Conservation (phyloP, 2,888 invertebrate genomes). For the Strigamia maritima region DNA sequence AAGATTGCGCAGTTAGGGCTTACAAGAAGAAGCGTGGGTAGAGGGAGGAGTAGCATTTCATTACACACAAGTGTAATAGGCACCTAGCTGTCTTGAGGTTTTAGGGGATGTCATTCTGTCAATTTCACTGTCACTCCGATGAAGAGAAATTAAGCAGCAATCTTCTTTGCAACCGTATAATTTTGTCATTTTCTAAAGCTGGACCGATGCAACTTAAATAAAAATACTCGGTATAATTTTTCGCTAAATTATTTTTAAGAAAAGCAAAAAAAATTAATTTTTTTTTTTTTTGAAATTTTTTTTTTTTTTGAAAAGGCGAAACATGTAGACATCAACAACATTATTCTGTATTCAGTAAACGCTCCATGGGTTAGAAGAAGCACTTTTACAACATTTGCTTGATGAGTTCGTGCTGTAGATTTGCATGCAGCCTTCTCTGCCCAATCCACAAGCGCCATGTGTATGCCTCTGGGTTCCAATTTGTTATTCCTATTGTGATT, state of each 20-base stretch:
- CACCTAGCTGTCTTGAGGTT: slow-evolving; percentile 23
- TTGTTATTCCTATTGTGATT: slow-evolving; percentile 28
- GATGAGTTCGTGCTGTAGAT: slow-evolving; percentile 20
- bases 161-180: slow-evolving; percentile 2
- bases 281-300: neutral
- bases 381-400: slow-evolving; percentile 25
- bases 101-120: slow-evolving; percentile 23
- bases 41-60: neutral
- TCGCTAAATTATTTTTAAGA: neutral
- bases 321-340: neutral
- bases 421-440: slow-evolving; percentile 11
- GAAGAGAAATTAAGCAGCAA: slow-evolving; percentile 27
- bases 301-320: neutral
- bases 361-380: slow-evolving; percentile 11
- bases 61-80: neutral
- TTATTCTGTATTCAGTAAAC: slow-evolving; percentile 18
- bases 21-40: neutral
- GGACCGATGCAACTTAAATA: slow-evolving; percentile 13
- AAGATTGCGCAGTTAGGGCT: neutral
- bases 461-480: slow-evolving; percentile 18
- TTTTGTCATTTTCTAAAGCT: slow-evolving; percentile 28
- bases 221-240: neutral
- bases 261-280: neutral
- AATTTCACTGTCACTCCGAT: slow-evolving; percentile 23
- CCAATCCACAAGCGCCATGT: slow-evolving; percentile 22